Conservation (phyloP, 2,888 invertebrate genomes). For the Baccha elongata region DNA sequence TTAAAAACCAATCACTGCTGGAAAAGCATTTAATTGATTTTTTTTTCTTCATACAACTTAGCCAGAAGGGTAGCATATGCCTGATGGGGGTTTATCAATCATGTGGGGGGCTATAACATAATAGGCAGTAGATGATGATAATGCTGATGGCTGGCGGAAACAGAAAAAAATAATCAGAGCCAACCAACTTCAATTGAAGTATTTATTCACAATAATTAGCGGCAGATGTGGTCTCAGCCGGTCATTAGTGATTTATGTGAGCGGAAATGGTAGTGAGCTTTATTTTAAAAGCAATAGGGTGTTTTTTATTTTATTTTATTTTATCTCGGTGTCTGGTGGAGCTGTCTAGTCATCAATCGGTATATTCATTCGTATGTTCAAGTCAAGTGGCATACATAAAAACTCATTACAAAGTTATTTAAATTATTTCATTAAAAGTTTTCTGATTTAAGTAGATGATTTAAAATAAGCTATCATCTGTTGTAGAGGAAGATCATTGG, state of each 20-base stretch:
- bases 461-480: too few relatives aligned
- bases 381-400: neutral
- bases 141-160: constrained; percentile 19
- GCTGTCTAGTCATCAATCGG: constrained; percentile 28
- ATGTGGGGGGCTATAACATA: constrained; percentile 55
- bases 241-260: constrained; percentile 68
- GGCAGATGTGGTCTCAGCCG: constrained; percentile 71
- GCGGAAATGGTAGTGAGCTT: too few relatives aligned
- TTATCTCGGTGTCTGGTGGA: constrained; percentile 47
- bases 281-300: neutral
- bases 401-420: constrained; percentile 27
- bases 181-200: constrained; percentile 50
- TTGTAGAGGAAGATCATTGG: too few relatives aligned
- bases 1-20: constrained; percentile 70
- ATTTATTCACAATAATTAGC: constrained; percentile 72
- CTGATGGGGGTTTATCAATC: constrained; percentile 66
- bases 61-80: constrained; percentile 59
- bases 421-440: constrained; percentile 4
- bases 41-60: constrained; percentile 10
- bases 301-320: neutral
- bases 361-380: neutral
- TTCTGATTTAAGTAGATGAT: too few relatives aligned
- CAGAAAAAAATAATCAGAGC: constrained; percentile 28
- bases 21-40: constrained; percentile 62
- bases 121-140: constrained; percentile 11